These are phyloP conservation scores for Seriola quinqueradiata DNA, from an alignment of 2,113 vertebrate genomes.

Conservation along the genomic window DNA sequence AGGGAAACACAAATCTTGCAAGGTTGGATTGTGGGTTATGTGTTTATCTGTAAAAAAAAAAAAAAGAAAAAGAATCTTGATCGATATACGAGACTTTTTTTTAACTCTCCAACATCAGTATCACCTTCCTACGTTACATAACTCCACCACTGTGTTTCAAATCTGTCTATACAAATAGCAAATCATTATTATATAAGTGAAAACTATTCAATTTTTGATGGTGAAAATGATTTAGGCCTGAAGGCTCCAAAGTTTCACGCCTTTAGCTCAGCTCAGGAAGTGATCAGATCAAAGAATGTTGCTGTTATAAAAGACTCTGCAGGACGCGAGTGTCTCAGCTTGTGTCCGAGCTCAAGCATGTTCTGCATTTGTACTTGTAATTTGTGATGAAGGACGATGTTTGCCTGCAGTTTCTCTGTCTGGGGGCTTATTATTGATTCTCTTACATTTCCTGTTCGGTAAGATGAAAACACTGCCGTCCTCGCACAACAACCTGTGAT, in stretches of 20 bases:
- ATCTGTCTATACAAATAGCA: too few relatives aligned
- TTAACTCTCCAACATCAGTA: too few relatives aligned
- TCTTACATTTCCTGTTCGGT: background rate
- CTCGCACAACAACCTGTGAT: slow-evolving; percentile 1
- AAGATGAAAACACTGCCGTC: background rate
- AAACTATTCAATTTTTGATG: background rate
- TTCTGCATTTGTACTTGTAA: background rate
- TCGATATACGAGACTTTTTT: too few relatives aligned
- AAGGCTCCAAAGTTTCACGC: background rate
- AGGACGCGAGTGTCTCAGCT: background rate
- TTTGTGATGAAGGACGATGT: background rate
- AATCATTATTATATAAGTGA: background rate
- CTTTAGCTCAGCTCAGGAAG: background rate
- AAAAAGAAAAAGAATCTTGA: too few relatives aligned
- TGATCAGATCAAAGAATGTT: slow-evolving; percentile 1
- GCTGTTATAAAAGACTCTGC: background rate
- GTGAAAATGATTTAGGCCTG: background rate
- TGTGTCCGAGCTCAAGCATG: background rate
- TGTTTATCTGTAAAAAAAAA: too few relatives aligned
- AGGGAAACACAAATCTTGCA: too few relatives aligned
- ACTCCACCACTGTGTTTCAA: too few relatives aligned
- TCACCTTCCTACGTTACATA: background rate
- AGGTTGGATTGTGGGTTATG: too few relatives aligned
- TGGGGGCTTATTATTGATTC: background rate
- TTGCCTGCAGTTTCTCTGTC: background rate